Evolutionary conservation across 2,113 vertebrate genomes (phyloP), one percentile per base, ranked within the genome.

Genomic region (Gobiocypris rarus): DNA sequence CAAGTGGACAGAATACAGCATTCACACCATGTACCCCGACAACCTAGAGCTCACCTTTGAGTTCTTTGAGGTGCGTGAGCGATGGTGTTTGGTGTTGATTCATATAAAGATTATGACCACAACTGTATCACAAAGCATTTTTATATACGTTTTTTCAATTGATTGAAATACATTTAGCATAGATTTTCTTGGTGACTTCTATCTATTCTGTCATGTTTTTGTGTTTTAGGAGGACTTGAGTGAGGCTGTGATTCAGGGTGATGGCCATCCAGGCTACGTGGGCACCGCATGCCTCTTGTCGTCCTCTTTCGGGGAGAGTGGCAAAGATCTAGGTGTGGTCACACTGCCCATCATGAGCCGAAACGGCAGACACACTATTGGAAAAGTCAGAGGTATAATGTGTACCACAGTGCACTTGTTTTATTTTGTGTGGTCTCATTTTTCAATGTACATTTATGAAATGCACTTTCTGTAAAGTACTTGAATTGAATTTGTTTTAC

Each of bases 1-100:
- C 15, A 90, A 92, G 0, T 99, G 98, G 98, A 95, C 96, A 0
- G 98, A 99, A 71, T 99, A 99, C 91, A 96, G 93, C 1, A 96
- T 99, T 91, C 96, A 98, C 85, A 98, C 97, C 65, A 98, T 99
- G 98, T 96, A 97, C 50, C 98, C 98, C 7, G 96, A 98, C 90
- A 99, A 99, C 91, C 91, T 99, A 83, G 98, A 99, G 87, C 92
- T 99, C 38, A 96, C 96, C 74, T 98, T 99, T 91, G 97, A 99
- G 91, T 99, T 99, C 89, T 99, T 99, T 94, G 98, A 99, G 96
- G 97, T 98, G 86, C 86, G 89, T 71, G 11, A 69, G n/a, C 43
- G 3, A 61, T 10, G 9, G 58, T 26, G 11, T 26, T 73, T 48
- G n/a, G 22, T 71, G 38, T 70, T 69, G 31, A 19, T 65, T 65